Base-by-base conservation (phyloP, 1,140 invertebrate species). In the Brachystomella parvula region DNA sequence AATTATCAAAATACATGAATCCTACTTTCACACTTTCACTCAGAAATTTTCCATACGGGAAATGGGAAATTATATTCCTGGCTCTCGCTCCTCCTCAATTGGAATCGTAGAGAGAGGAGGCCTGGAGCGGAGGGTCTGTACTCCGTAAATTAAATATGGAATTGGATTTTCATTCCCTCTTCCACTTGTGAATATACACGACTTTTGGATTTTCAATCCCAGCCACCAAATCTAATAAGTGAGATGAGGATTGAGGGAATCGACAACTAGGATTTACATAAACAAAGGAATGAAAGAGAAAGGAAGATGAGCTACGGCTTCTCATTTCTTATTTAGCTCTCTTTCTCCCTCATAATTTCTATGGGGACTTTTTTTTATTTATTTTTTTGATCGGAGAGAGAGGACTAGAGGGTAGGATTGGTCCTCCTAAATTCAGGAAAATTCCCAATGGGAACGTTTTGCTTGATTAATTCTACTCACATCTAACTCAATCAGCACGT, bases 221-320 rank as follows among this genome's bases (percentile, higher is more conserved):
- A 65, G 60, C 60, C 58, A 59, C 60, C 63, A 56, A 47, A 64
- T 64, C 63, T 64, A 64, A 64, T 64, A 6, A 60, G 57, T 19
- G 49, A 15, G 12, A 53, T 6, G 35, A 9, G 21, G 9, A 44
- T 44, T 44, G n/a, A 44, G 39, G n/a, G 39, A 9, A 12, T 12
- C 39, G n/a, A n/a, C 39, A n/a, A 44, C 39, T 44, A n/a, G 39
- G n/a, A 44, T 44, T 44, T 9, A 44, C 9, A n/a, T 44, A n/a
- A 44, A n/a, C 39, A n/a, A 12, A 44, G 39, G 9, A 9, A n/a
- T 9, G 39, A 44, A 44, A 56, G 15, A 26, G 49, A 26, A 15
- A 26, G 49, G 24, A 56, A 26, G 9, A 17, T 56, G 24, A 24
- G 9, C 12, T 9, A 56, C 9, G 49, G 12, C 12, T 56, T 17